Percentiles rank a stretch among this genome's conserved stretches.
phyloP scores from a whole-genome alignment of 2,113 vertebrate species.

The Cebus imitator region DNA sequence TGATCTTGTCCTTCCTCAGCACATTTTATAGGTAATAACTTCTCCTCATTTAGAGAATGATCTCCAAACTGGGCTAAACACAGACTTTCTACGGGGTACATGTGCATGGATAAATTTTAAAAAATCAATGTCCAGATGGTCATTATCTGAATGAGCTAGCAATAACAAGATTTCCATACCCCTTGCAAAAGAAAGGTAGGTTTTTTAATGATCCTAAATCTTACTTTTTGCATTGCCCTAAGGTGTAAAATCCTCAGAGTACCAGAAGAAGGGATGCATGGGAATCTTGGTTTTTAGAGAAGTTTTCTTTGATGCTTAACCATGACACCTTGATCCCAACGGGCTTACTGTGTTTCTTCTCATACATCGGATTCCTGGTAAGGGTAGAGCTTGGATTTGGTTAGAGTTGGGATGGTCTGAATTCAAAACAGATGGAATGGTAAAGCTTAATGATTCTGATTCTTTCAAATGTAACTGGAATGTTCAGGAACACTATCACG shows the following conservation, averaged over 20 bases:
- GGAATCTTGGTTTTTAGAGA: background rate
- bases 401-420: background rate
- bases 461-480: background rate
- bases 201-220: background rate
- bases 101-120: background rate
- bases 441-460: background rate
- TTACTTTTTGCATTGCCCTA: background rate
- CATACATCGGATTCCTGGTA: background rate
- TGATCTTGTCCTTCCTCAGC: background rate
- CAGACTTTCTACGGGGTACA: background rate
- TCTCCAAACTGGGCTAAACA: background rate
- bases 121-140: background rate
- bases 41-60: background rate
- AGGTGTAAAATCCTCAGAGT: background rate
- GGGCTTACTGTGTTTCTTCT: background rate
- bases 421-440: background rate
- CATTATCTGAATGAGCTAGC: background rate
- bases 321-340: background rate
- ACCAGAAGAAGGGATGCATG: background rate
- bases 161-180: background rate
- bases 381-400: background rate
- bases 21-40: background rate
- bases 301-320: background rate
- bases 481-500: background rate
- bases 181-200: background rate